phyloP scores from a whole-genome alignment of 2,888 invertebrate genomes.

The Neoascia interrupta region DNA sequence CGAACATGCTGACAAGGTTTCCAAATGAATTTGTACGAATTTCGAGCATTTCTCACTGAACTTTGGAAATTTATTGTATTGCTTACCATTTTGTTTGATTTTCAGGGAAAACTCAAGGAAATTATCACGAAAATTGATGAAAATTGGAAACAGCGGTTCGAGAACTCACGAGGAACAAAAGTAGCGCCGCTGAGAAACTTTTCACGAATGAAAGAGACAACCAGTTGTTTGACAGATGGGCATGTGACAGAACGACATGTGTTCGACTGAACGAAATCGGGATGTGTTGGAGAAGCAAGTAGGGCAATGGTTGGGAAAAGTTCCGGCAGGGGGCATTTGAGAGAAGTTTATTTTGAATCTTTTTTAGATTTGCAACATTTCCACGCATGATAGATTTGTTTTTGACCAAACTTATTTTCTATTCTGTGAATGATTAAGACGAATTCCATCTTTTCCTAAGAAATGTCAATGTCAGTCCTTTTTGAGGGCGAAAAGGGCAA shows the following conservation, averaged over 20 bases:
- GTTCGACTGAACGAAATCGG: constrained; percentile 30
- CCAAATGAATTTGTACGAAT: neutral
- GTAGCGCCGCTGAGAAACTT: constrained; percentile 37
- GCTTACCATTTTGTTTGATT: constrained; percentile 52
- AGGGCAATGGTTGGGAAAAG: neutral
- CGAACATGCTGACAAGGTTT: constrained; percentile 32
- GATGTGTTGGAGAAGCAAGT: constrained; percentile 10
- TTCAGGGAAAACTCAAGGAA: constrained; percentile 24
- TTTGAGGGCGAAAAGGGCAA: too few relatives aligned
- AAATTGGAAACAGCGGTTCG: constrained; percentile 72
- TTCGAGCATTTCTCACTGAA: too few relatives aligned
- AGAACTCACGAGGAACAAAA: constrained; percentile 68
- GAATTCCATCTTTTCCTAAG: too few relatives aligned
- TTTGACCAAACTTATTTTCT: too few relatives aligned
- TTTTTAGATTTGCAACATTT: too few relatives aligned
- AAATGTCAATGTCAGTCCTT: too few relatives aligned
- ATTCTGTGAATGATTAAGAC: too few relatives aligned
- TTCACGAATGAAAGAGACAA: constrained; percentile 56
- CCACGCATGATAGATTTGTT: too few relatives aligned
- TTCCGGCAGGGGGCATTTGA: constrained; percentile 25
- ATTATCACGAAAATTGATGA: constrained; percentile 45
- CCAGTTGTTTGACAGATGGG: neutral
- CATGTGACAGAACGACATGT: constrained; percentile 57
- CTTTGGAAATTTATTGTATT: constrained; percentile 7
- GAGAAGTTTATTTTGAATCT: too few relatives aligned